Base-by-base conservation (phyloP, 2,888 invertebrate genomes). In the Leptura quadrifasciata region DNA sequence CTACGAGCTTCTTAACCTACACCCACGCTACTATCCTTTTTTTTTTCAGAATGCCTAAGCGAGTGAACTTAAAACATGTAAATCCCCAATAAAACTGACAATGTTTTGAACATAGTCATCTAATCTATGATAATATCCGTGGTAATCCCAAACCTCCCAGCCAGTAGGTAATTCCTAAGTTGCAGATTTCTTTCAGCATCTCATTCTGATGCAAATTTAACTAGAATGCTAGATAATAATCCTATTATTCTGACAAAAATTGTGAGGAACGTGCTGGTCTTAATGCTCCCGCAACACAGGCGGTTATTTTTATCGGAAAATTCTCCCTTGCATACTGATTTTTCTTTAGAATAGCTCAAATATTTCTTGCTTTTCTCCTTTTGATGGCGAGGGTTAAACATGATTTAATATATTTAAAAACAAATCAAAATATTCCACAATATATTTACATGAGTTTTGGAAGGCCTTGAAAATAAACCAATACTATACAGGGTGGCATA, bases 61-160 rank as follows among this genome's bases (percentile, higher is more conserved):
- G 57, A 20, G 57, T 15, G 8, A 57, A 20, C 57, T 20, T 21
- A 57, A 18, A 20, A 57, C 52, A 24, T 65, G 65, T 20, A 65
- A 65, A 52, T 65, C 65, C 65, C 21, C 10, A 18, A 17, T 63
- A 35, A 31, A 63, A 63, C 9, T 35, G 31, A 15, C 24, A 21
- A 47, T 15, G 52, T 5, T 21, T 21, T 21, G 52, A 18, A 65
- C 47, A 27, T 24, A 20, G 65, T 24, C 24, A 65, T 65, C 65
- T 65, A n/a, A n/a, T 69, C 57, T 35, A 54, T 52, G 24, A 47
- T 71, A 61, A 71, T 35, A 21, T 21, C 71, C 15, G 21, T n/a
- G 71, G 52, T 61, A 61, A 71, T 71, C 71, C 27, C n/a, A 27
- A 61, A 31, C 69, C 58, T 24, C 18, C 18, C 68, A 68, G 24